A percentile compares a stretch with the other conserved stretches of the same genome.
These are phyloP conservation scores for Rhagonycha fulva DNA, from an alignment of 2,888 invertebrate species.

Conservation along the genomic window DNA sequence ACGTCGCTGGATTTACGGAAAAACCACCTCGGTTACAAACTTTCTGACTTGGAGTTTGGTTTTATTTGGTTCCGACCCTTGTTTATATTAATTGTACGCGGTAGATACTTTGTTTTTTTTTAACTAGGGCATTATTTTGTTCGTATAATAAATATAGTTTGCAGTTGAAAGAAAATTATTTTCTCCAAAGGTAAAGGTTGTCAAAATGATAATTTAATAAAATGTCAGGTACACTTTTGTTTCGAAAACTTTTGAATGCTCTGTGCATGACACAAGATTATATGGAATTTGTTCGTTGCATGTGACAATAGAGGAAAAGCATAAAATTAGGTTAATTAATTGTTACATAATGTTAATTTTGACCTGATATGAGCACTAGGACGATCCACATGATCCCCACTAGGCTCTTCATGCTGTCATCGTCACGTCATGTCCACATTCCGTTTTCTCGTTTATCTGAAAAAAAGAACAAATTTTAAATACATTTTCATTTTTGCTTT, in stretches of 20 bases:
- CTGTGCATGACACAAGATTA: neutral
- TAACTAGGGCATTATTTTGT: neutral
- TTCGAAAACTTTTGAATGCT: neutral
- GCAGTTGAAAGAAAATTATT: neutral
- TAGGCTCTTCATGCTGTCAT: slow-evolving; percentile 64
- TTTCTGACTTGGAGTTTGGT: neutral
- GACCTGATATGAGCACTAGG: slow-evolving; percentile 65
- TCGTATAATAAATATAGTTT: neutral
- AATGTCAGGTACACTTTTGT: neutral
- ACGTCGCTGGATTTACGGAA: slow-evolving; percentile 3
- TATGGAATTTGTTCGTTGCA: slow-evolving; percentile 10
- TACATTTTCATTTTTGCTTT: neutral
- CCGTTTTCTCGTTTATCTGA: slow-evolving; percentile 41
- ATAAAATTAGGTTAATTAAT: slow-evolving; percentile 16
- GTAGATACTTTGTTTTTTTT: neutral
- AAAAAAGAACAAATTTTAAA: slow-evolving; percentile 32
- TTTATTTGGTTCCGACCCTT: neutral
- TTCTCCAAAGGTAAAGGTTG: neutral
- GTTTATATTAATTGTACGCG: neutral
- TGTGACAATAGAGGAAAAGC: slow-evolving; percentile 11
- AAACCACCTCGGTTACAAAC: neutral
- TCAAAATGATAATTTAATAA: neutral
- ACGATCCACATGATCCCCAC: slow-evolving; percentile 67
- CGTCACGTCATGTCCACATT: slow-evolving; percentile 59
- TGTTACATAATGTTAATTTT: slow-evolving; percentile 27